Percentiles rank a stretch among this genome's conserved stretches.
Conservation (phyloP, 2,113 vertebrate genomes). For the Sula dactylatra region DNA sequence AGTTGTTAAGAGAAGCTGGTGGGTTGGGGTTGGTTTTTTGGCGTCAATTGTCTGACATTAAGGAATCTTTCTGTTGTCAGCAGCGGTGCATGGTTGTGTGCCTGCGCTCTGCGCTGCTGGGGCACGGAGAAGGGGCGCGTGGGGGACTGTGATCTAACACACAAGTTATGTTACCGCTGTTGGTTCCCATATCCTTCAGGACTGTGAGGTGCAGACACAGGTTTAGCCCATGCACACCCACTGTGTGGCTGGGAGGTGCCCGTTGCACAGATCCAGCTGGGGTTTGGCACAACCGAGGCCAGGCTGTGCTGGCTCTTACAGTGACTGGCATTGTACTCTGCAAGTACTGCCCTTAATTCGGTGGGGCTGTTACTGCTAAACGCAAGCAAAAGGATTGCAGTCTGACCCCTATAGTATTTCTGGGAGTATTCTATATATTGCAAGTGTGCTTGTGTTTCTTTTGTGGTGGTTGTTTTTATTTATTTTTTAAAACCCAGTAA, state of each 20-base stretch:
- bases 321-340: no score
- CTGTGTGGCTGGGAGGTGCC: fast-evolving
- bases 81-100: fast-evolving
- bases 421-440: not conserved
- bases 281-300: fast-evolving
- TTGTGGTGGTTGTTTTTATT: not conserved
- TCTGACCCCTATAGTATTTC: not conserved
- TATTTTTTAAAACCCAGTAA: not conserved
- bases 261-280: fast-evolving
- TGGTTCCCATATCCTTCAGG: fast-evolving
- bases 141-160: fast-evolving
- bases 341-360: not conserved
- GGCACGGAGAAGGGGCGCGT: not conserved
- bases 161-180: fast-evolving
- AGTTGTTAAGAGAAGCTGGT: no score
- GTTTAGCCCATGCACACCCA: fast-evolving
- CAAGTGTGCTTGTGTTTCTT: no score
- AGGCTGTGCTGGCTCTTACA: not conserved
- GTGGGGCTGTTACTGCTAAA: not conserved
- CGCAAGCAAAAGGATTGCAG: no score
- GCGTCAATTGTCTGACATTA: not conserved
- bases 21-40: not conserved
- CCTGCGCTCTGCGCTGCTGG: not conserved
- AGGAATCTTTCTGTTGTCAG: not conserved
- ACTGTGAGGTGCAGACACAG: fast-evolving